phyloP scores from a whole-genome alignment of 2,797 vertebrate species.

The Acanthurus tractus region DNA sequence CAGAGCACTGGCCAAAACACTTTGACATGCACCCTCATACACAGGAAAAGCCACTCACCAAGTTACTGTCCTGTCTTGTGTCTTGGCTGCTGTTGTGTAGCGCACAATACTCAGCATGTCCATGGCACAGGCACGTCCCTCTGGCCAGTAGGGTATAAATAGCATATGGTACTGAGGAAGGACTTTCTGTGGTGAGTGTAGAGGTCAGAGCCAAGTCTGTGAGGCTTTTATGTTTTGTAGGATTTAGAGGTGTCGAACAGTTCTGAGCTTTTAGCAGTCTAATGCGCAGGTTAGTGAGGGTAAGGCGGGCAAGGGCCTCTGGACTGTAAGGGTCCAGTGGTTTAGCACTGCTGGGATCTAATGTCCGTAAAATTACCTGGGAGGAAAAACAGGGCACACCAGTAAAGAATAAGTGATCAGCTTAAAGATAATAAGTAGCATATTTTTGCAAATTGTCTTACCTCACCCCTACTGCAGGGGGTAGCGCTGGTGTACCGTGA shows the following conservation, averaged over 20 bases:
- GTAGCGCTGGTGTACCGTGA: conserved; percentile 88
- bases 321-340: conserved; percentile 88
- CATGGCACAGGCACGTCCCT: conserved; percentile 92
- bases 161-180: conserved; percentile 85
- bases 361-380: conserved; percentile 90
- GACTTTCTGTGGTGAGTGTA: conserved; percentile 55
- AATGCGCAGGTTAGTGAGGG: conserved; percentile 90
- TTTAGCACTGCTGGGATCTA: conserved; percentile 81
- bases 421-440: not conserved
- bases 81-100: conserved; percentile 58
- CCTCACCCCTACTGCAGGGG: conserved; percentile 92
- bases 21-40: not conserved
- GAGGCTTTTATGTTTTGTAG: not conserved
- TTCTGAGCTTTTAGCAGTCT: conserved; percentile 88
- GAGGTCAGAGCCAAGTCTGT: conserved; percentile 33
- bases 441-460: conserved; percentile 57
- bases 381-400: conserved; percentile 27
- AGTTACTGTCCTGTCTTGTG: conserved; percentile 44
- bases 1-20: conserved; percentile 18
- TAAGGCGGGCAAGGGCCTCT: conserved; percentile 86
- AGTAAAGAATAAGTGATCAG: conserved; percentile 2
- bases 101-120: conserved; percentile 90
- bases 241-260: conserved; percentile 70
- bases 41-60: conserved; percentile 65
- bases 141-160: conserved; percentile 90